These are phyloP conservation scores for Orthosia gracilis DNA, from an alignment of 2,888 invertebrate species.

Conservation along the genomic window DNA sequence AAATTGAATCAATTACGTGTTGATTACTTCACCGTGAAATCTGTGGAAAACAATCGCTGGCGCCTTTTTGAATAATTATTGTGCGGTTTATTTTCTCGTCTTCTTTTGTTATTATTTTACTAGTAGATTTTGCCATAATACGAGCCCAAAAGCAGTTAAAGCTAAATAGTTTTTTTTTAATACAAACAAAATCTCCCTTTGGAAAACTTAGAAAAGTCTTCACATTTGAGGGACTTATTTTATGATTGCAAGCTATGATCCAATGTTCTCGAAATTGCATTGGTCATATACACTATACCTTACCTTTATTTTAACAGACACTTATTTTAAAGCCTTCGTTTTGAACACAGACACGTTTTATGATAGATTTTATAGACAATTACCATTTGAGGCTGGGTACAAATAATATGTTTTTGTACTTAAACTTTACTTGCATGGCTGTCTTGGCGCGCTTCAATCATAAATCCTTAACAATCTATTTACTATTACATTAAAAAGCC, in stretches of 20 bases:
- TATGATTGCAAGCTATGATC: background rate
- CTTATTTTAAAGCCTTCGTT: background rate
- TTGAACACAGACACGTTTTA: background rate
- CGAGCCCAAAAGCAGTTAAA: too few species aligned
- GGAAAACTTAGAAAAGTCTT: background rate
- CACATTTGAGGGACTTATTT: background rate
- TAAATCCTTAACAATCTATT: background rate
- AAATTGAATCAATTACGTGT: slow-evolving; percentile 36
- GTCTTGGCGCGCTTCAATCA: background rate
- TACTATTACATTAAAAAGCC: too few species aligned
- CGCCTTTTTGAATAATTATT: slow-evolving; percentile 17
- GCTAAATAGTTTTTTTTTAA: background rate
- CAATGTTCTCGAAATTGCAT: background rate
- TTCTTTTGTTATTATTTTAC: background rate
- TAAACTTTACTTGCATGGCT: background rate
- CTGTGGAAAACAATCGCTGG: slow-evolving; percentile 18
- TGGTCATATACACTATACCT: background rate
- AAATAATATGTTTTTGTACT: slow-evolving; percentile 7
- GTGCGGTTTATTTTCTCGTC: background rate
- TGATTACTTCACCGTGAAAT: slow-evolving; percentile 39
- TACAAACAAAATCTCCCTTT: background rate
- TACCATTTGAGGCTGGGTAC: background rate
- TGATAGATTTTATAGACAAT: slow-evolving; percentile 1
- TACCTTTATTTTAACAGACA: background rate
- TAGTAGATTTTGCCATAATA: too few species aligned